Percentiles rank a stretch among this genome's conserved stretches.
Evolutionary conservation across 2,113 vertebrate genomes (phyloP).

Genomic region (Pelusios castaneus): DNA sequence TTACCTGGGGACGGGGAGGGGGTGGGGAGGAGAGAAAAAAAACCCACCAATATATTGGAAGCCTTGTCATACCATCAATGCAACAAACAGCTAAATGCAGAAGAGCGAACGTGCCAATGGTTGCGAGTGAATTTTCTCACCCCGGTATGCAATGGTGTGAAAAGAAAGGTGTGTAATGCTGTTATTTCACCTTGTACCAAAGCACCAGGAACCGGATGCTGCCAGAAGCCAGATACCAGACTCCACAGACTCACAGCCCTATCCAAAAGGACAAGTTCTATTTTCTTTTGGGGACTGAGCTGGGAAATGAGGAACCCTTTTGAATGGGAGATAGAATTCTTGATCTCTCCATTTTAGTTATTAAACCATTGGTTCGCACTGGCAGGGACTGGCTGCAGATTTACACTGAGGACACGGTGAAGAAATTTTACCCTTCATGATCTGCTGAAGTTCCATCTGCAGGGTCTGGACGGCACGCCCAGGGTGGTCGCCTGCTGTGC

Average conservation of each 20-base stretch:
- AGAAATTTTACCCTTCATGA: slow-evolving; percentile 91
- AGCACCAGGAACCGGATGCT: not conserved
- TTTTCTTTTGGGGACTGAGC: not conserved
- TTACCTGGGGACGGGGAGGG: slow-evolving; percentile 93
- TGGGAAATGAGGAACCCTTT: not conserved
- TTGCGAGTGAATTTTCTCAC: not conserved
- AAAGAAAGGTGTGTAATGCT: not conserved
- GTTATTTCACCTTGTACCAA: not conserved
- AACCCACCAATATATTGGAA: not conserved
- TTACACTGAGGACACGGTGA: rapidly evolving
- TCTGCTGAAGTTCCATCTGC: slow-evolving; percentile 98
- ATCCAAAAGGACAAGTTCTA: not conserved
- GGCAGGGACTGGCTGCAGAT: not conserved
- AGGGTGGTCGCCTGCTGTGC: slow-evolving; percentile 90
- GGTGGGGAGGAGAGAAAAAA: not conserved
- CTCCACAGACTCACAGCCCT: not conserved
- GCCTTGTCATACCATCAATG: not conserved
- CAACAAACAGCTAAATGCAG: rapidly evolving
- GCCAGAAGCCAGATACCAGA: not conserved
- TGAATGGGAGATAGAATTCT: not conserved
- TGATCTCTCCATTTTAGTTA: not conserved
- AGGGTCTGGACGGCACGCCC: slow-evolving; percentile 95
- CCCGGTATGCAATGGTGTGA: not conserved
- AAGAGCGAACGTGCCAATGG: not conserved
- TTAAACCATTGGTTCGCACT: rapidly evolving